These are phyloP conservation scores for Lycaena phlaeas DNA, from an alignment of 2,888 invertebrate genomes.

Conservation along the genomic window DNA sequence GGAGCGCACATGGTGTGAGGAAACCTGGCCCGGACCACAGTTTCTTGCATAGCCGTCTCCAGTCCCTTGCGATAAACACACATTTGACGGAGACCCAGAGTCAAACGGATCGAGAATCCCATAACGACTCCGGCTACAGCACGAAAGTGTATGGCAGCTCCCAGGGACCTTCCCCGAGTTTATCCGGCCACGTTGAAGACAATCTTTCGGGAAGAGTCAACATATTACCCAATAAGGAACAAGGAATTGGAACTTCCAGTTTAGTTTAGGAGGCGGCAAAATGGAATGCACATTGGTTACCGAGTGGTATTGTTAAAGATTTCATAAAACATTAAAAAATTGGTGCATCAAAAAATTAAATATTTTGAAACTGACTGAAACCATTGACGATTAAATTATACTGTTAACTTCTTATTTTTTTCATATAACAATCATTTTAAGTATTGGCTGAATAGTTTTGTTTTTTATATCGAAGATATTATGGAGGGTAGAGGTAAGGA, in stretches of 20 bases:
- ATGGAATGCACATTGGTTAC: neutral
- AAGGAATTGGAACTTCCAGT: slow-evolving; percentile 76
- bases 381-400: too few relatives aligned
- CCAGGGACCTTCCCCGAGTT: slow-evolving; percentile 83
- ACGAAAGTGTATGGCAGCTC: slow-evolving; percentile 86
- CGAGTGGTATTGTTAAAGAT: too few relatives aligned
- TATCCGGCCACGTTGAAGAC: slow-evolving; percentile 74
- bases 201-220: slow-evolving; percentile 52
- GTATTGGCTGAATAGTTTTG: too few relatives aligned
- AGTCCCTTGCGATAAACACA: slow-evolving; percentile 64
- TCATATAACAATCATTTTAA: too few relatives aligned
- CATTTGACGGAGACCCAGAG: slow-evolving; percentile 62
- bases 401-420: too few relatives aligned
- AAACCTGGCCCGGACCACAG: slow-evolving; percentile 54
- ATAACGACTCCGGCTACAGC: slow-evolving; percentile 90
- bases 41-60: slow-evolving; percentile 57
- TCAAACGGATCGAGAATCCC: slow-evolving; percentile 76
- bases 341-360: too few relatives aligned
- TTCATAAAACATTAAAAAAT: too few relatives aligned
- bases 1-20: slow-evolving; percentile 32
- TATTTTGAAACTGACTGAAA: too few relatives aligned
- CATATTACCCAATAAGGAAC: slow-evolving; percentile 41
- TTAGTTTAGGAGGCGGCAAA: slow-evolving; percentile 62
- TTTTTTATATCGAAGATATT: too few relatives aligned
- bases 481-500: too few relatives aligned